Evolutionary conservation across 2,888 invertebrate genomes (phyloP).

Genomic region (Acholoe squamosa): DNA sequence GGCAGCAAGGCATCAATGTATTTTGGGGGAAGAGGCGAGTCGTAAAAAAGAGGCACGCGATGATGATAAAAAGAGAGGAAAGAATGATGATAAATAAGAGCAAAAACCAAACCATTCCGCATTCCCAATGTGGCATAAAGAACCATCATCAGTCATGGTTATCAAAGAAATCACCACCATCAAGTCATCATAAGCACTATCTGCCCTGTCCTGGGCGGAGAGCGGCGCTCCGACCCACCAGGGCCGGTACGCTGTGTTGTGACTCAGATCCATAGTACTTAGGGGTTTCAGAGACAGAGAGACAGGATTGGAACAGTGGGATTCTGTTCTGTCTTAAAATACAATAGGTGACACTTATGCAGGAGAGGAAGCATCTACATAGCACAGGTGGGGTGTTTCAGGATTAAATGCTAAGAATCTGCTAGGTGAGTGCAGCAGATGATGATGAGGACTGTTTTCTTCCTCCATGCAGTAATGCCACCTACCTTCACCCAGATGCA

Average conservation of each 20-base stretch:
- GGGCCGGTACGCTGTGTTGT: neutral
- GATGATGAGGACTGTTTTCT: neutral
- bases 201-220: neutral
- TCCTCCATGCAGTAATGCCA: slow-evolving; percentile 45
- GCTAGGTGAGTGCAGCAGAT: neutral
- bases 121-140: slow-evolving; percentile 49
- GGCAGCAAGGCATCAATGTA: slow-evolving; percentile 53
- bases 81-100: slow-evolving; percentile 36
- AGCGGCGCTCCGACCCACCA: too few species aligned
- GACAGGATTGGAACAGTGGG: neutral
- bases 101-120: slow-evolving; percentile 61
- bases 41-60: slow-evolving; percentile 31
- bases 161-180: slow-evolving; percentile 49
- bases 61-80: slow-evolving; percentile 27
- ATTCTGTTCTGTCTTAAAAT: neutral
- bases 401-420: neutral
- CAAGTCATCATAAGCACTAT: slow-evolving; percentile 40
- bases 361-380: neutral
- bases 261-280: slow-evolving; percentile 16
- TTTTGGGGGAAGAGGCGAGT: neutral
- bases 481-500: slow-evolving; percentile 31
- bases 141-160: neutral
- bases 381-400: neutral
- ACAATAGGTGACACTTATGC: neutral
- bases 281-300: neutral